Conservation (phyloP, 2,797 vertebrate species). For the Myotis daubentonii region DNA sequence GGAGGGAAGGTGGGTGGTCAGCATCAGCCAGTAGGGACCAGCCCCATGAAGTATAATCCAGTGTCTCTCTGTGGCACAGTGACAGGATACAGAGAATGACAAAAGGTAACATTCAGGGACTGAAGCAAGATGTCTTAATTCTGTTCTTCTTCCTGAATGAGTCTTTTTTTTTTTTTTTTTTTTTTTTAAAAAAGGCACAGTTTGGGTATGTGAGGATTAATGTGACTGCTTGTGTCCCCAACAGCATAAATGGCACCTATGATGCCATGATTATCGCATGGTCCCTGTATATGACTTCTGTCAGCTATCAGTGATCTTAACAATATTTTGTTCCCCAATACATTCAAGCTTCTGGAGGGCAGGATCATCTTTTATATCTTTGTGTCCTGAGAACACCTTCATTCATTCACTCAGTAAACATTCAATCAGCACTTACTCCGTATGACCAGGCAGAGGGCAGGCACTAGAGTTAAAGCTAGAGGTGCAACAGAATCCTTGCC, state of each 20-base stretch:
- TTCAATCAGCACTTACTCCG: not conserved
- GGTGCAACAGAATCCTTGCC: not conserved
- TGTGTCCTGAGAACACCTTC: not conserved
- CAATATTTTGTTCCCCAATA: not conserved
- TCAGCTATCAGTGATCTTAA: not conserved
- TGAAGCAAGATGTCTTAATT: not conserved
- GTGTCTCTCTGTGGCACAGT: not conserved
- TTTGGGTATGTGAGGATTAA: not conserved
- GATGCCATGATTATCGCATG: accelerated
- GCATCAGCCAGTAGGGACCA: not conserved
- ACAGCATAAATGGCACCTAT: not conserved
- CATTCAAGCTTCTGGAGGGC: not conserved
- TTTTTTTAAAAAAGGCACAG: not conserved
- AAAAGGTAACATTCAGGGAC: not conserved
- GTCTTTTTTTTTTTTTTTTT: too few species aligned
- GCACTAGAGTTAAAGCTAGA: not conserved
- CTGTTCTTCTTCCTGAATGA: not conserved
- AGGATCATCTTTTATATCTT: not conserved
- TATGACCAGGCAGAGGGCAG: not conserved
- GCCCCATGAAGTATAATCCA: not conserved
- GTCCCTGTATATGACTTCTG: accelerated
- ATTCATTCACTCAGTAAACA: not conserved
- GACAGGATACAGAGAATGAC: not conserved
- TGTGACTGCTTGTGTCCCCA: not conserved
- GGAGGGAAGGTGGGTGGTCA: not conserved